Conservation (phyloP, 2,888 invertebrate genomes). For the Operophtera brumata region DNA sequence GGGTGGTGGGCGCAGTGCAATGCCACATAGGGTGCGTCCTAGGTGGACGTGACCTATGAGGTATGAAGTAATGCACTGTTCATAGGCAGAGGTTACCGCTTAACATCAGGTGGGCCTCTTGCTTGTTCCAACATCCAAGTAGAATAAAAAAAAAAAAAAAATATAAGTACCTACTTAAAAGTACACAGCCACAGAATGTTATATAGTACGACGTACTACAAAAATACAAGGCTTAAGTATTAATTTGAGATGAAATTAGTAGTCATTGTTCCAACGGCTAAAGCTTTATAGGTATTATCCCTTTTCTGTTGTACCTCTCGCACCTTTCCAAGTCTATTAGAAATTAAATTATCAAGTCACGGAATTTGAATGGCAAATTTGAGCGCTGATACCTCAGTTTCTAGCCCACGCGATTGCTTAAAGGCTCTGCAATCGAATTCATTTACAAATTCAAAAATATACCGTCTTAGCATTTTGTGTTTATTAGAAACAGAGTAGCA, state of each 20-base stretch:
- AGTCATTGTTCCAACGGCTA: constrained; percentile 1
- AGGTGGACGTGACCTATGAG: too few species aligned
- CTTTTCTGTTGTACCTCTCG: not conserved
- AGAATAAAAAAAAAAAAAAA: too few species aligned
- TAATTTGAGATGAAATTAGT: not conserved
- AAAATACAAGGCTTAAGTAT: not conserved
- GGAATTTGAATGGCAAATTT: constrained; percentile 18
- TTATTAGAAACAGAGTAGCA: too few species aligned
- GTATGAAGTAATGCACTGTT: too few species aligned
- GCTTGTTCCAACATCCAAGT: too few species aligned
- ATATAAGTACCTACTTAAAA: too few species aligned
- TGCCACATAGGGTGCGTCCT: too few species aligned
- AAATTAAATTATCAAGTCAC: constrained; percentile 19
- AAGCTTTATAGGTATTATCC: not conserved
- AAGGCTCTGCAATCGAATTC: constrained; percentile 6
- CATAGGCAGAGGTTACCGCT: too few species aligned
- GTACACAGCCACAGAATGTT: too few species aligned
- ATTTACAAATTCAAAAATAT: constrained; percentile 2
- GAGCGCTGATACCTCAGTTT: constrained; percentile 3
- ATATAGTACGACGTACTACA: too few species aligned
- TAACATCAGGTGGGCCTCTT: too few species aligned
- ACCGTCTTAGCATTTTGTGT: not conserved
- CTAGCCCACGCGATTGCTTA: constrained; percentile 14
- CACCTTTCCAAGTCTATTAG: not conserved
- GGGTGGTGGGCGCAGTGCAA: too few species aligned